Conservation (phyloP, 2,113 vertebrate genomes). For the Anas platyrhynchos region DNA sequence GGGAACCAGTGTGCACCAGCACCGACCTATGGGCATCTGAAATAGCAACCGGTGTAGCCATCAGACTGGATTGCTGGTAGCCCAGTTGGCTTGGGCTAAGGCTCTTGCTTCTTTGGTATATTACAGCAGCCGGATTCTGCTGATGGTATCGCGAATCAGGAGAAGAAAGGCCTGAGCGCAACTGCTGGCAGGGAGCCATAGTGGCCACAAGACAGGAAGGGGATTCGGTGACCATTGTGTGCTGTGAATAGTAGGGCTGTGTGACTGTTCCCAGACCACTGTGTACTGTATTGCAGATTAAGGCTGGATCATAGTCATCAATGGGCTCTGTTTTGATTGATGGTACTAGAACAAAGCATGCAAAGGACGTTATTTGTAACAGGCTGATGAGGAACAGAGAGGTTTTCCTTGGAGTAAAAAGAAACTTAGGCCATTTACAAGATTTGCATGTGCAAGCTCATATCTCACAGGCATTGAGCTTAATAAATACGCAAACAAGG, state of each 20-base stretch:
- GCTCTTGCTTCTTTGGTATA: slow-evolving; percentile 89
- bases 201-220: slow-evolving; percentile 84
- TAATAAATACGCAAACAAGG: not conserved
- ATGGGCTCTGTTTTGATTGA: slow-evolving; percentile 96
- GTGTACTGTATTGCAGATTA: slow-evolving; percentile 86
- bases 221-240: slow-evolving; percentile 83
- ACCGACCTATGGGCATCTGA: slow-evolving; percentile 92
- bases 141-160: slow-evolving; percentile 88
- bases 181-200: slow-evolving; percentile 91
- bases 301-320: slow-evolving; percentile 90
- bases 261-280: slow-evolving; percentile 86
- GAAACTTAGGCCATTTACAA: not conserved
- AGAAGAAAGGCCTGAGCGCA: slow-evolving; percentile 84
- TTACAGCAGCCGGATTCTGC: slow-evolving; percentile 86
- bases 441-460: not conserved
- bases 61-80: slow-evolving; percentile 81
- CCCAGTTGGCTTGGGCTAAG: slow-evolving; percentile 84
- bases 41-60: slow-evolving; percentile 76
- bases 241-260: slow-evolving; percentile 89
- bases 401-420: slow-evolving; percentile 29
- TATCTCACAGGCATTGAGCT: not conserved
- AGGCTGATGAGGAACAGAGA: not conserved
- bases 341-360: slow-evolving; percentile 85
- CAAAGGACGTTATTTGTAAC: slow-evolving; percentile 25
- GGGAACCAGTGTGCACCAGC: slow-evolving; percentile 89